A percentile compares a stretch with the other conserved stretches of the same genome.
phyloP scores from a whole-genome alignment of 2,888 invertebrate species.

The Metacarcinus magister region DNA sequence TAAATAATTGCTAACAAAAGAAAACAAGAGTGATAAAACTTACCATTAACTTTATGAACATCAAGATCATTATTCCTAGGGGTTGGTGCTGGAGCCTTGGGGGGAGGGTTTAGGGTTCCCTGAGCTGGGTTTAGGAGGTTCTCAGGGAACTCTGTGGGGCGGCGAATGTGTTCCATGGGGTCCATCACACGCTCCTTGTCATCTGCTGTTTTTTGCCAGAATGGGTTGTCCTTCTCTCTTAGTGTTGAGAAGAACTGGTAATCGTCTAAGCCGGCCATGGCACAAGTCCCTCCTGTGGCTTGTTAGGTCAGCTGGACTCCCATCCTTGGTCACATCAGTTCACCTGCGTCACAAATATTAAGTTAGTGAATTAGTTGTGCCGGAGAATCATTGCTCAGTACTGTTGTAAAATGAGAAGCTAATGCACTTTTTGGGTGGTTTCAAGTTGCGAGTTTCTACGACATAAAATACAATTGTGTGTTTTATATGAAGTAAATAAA shows the following conservation, averaged over 20 bases:
- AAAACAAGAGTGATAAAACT: neutral
- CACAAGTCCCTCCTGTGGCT: neutral
- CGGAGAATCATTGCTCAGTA: neutral
- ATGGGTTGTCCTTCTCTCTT: constrained; percentile 81
- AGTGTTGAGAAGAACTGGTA: constrained; percentile 82
- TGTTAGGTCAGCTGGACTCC: neutral
- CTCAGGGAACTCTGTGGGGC: constrained; percentile 77
- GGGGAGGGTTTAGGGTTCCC: neutral
- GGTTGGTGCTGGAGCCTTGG: neutral
- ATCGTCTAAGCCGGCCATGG: constrained; percentile 82
- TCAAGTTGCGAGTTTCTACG: too few species aligned
- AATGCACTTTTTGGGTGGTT: too few species aligned
- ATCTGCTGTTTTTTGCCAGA: constrained; percentile 81
- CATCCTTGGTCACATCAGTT: neutral
- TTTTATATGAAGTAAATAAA: neutral
- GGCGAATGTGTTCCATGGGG: constrained; percentile 46
- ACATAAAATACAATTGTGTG: neutral
- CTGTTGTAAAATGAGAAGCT: too few species aligned
- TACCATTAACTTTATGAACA: constrained; percentile 40
- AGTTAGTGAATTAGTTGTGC: neutral
- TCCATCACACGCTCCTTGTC: constrained; percentile 64
- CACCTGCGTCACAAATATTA: neutral
- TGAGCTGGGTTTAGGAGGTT: constrained; percentile 69
- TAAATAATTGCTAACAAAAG: neutral
- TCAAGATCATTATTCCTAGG: constrained; percentile 52